Evolutionary conservation across 2,797 vertebrate genomes (phyloP).

Genomic region (Halcyon badia): DNA sequence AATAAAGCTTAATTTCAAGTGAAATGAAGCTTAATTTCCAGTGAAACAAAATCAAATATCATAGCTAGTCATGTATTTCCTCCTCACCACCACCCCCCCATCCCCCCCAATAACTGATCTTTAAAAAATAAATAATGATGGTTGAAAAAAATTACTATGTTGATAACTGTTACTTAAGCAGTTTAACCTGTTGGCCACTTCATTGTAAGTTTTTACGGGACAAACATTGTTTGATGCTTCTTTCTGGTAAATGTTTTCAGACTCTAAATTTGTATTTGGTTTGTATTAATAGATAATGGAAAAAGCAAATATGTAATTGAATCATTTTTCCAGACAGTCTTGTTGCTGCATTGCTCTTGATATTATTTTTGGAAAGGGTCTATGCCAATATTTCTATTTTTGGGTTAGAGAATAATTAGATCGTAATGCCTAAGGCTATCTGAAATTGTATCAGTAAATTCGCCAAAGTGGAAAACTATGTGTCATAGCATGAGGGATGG

Average conservation of each 20-base stretch:
- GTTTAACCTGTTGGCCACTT: background rate
- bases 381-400: slow-evolving; percentile 7
- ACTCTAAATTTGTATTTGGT: background rate
- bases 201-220: background rate
- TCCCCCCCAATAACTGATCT: background rate
- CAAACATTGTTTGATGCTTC: background rate
- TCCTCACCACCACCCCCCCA: rapidly evolving
- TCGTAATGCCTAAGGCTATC: background rate
- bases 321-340: background rate
- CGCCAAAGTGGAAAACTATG: background rate
- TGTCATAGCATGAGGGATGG: background rate
- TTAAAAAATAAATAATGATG: background rate
- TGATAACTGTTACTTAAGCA: background rate
- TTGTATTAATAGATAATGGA: background rate
- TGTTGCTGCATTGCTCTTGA: background rate
- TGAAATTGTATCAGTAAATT: background rate
- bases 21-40: background rate
- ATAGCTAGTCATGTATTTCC: background rate
- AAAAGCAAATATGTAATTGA: background rate
- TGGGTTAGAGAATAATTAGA: slow-evolving; percentile 8
- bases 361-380: background rate
- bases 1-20: background rate
- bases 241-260: background rate
- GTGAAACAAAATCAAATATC: background rate
- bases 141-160: rapidly evolving